These are phyloP conservation scores for Argyra leucocephala DNA, from an alignment of 2,888 invertebrate genomes.

Conservation along the genomic window DNA sequence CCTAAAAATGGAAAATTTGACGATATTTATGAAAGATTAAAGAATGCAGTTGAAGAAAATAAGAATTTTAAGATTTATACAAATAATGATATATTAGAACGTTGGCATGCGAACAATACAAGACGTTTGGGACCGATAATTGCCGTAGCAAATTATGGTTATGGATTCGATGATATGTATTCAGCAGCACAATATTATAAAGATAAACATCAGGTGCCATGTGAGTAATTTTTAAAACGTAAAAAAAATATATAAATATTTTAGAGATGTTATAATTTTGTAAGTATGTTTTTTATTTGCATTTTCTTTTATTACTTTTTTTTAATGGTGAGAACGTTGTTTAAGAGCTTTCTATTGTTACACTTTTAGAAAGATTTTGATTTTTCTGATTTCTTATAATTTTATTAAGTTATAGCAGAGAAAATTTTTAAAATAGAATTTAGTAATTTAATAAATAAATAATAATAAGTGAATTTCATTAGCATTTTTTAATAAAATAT, in stretches of 20 bases:
- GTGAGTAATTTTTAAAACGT: no score
- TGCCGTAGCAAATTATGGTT: conserved; percentile 52
- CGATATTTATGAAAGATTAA: conserved; percentile 45
- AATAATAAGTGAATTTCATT: neutral
- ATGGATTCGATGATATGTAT: conserved; percentile 50
- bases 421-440: no score
- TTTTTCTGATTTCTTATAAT: no score
- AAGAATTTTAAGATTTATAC: conserved; percentile 50
- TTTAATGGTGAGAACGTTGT: no score
- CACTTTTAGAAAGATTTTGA: no score
- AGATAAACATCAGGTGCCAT: conserved; percentile 42
- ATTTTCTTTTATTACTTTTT: no score
- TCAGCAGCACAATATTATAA: conserved; percentile 41
- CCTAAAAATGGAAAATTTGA: conserved; percentile 47
- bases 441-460: neutral
- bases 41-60: conserved; percentile 38
- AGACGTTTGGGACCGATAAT: conserved; percentile 53
- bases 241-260: no score
- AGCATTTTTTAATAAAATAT: neutral
- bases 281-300: no score
- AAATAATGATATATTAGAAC: conserved; percentile 50
- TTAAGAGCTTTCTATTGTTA: no score
- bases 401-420: no score
- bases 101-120: conserved; percentile 55
- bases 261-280: no score